phyloP scores from a whole-genome alignment of 2,888 invertebrate species.

The Belgica antarctica region DNA sequence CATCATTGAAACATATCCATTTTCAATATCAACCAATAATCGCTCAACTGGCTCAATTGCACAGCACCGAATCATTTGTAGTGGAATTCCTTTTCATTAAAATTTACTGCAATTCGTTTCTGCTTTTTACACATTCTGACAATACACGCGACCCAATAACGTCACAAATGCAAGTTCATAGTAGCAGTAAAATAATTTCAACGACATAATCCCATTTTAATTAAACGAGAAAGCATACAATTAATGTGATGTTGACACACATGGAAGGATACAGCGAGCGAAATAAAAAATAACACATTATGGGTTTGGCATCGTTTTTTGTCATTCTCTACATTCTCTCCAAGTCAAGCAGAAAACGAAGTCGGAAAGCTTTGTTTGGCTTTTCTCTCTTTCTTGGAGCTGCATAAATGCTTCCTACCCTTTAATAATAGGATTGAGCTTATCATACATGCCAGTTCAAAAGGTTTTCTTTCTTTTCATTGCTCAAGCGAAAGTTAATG shows the following conservation, averaged over 20 bases:
- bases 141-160: not conserved
- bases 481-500: not conserved
- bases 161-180: constrained; percentile 17
- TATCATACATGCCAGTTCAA: constrained; percentile 21
- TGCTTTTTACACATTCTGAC: not conserved
- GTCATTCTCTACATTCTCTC: constrained; percentile 12
- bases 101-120: constrained; percentile 12
- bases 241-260: constrained; percentile 35
- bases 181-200: constrained; percentile 24
- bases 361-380: no score
- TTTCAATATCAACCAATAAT: constrained; percentile 1
- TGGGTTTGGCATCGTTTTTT: constrained; percentile 29
- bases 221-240: constrained; percentile 31
- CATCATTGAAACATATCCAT: not conserved
- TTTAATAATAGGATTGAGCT: constrained; percentile 8
- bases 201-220: constrained; percentile 34
- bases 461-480: constrained; percentile 4
- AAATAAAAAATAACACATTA: constrained; percentile 27
- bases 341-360: not conserved
- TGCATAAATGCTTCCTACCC: not conserved
- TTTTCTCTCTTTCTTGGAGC: not conserved
- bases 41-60: not conserved
- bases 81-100: constrained; percentile 4
- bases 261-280: constrained; percentile 17
- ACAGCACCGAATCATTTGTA: not conserved